Evolutionary conservation across 1,140 invertebrate species (phyloP), one percentile per base, ranked within the genome.

Genomic region (Ectropis grisescens): DNA sequence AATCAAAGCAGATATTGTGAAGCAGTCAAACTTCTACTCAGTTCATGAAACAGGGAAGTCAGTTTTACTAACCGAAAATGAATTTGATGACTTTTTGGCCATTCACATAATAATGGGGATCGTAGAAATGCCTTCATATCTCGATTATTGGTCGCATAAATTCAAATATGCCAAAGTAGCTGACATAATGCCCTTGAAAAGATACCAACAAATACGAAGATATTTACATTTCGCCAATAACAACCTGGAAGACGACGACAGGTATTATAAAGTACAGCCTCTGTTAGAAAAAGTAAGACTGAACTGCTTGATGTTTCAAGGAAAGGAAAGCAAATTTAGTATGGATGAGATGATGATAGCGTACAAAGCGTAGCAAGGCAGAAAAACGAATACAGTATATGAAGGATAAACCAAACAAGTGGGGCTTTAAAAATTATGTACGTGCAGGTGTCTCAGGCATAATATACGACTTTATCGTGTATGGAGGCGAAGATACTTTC

Each of bases 401-500:
- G 26, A 47, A 47, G 24, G 33, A 50, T 6, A 56, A 66, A 48
- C 52, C 47, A 1, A 43, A 53, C 1, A 62, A 55, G 15, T 62
- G 61, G 56, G 58, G 76, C 0, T 67, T 79, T 3, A 82, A 80
- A 53, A 39, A 70, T 10, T 82, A 49, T 41, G 58, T 59, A 1
- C 36, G 61, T 10, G 54, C 66, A 22, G 64, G 64, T 11, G 38
- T 47, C 1, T 40, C 40, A 8, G 54, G 46, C 1, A 50, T 47
- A 23, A 44, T 74, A 0, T 74, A 78, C 47, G 68, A 82, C 41
- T 76, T 82, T 49, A 13, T 71, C 2, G 3, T 64, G 2, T 80
- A 81, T 41, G 52, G 32, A 12, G 58, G 47, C 10, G 41, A 47
- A n/a, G 44, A 60, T 31, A 60, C 49, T 11, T 59, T 59, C 31